phyloP scores from a whole-genome alignment of 2,113 vertebrate genomes.

The Hemicordylus capensis region DNA sequence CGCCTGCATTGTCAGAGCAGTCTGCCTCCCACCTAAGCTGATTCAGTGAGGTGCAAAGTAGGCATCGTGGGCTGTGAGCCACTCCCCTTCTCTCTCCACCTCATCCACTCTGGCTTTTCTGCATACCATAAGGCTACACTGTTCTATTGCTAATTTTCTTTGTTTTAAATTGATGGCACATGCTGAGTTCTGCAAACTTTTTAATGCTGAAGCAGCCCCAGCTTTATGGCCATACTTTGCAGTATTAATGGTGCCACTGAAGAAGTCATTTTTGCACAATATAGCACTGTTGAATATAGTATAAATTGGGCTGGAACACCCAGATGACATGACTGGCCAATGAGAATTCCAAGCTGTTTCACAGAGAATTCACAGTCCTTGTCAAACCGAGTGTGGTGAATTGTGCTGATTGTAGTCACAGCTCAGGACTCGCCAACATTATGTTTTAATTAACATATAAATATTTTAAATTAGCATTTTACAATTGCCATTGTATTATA shows the following conservation, averaged over 20 bases:
- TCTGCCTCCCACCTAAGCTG: neutral
- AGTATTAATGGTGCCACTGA: slow-evolving; percentile 64
- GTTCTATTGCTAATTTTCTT: slow-evolving; percentile 30
- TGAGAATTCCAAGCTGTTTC: slow-evolving; percentile 49
- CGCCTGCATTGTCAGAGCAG: neutral
- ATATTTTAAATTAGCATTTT: slow-evolving; percentile 72
- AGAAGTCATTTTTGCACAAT: slow-evolving; percentile 52
- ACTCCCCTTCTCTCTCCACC: neutral
- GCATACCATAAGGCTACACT: neutral
- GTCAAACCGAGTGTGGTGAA: slow-evolving; percentile 52
- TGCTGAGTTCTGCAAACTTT: slow-evolving; percentile 2
- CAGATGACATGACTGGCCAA: slow-evolving; percentile 46
- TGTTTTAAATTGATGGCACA: slow-evolving; percentile 33
- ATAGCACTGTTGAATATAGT: slow-evolving; percentile 48
- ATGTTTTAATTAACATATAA: slow-evolving; percentile 70
- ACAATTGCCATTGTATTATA: slow-evolving; percentile 58
- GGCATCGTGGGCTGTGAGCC: neutral
- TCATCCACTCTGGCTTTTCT: slow-evolving; percentile 15
- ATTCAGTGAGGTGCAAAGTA: neutral
- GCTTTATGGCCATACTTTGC: slow-evolving; percentile 58
- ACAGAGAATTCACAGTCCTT: slow-evolving; percentile 58
- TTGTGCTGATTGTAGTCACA: slow-evolving; percentile 47
- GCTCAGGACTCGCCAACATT: slow-evolving; percentile 60
- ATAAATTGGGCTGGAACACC: slow-evolving; percentile 49
- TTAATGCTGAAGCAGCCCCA: slow-evolving; percentile 41